Percentiles rank a stretch among this genome's conserved stretches.
Evolutionary conservation across 2,113 vertebrate species (phyloP).

Genomic region (Pterocles burchelli): DNA sequence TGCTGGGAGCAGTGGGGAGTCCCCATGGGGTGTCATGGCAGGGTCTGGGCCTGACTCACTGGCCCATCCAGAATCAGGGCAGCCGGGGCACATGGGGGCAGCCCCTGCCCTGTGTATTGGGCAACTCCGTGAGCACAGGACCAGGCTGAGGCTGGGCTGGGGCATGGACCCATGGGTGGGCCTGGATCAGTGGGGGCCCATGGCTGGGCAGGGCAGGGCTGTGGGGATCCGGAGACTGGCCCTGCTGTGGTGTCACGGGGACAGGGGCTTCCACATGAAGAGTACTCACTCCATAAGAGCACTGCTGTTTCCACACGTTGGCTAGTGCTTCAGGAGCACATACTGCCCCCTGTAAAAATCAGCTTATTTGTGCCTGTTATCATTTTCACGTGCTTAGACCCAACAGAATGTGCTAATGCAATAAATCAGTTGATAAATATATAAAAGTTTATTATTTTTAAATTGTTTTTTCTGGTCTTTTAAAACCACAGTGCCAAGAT

Average conservation of each 20-base stretch:
- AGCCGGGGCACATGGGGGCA: accelerated
- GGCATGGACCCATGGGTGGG: accelerated
- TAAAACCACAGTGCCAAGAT: not conserved
- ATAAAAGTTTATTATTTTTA: not conserved
- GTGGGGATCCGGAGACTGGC: not conserved
- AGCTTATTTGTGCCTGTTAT: not conserved
- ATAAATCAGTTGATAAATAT: not conserved
- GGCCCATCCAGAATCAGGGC: not conserved
- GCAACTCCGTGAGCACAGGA: not conserved
- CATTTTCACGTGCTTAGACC: not conserved
- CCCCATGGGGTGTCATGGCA: not conserved
- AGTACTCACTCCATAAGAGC: not conserved
- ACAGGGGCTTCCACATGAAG: accelerated
- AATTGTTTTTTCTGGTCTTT: accelerated
- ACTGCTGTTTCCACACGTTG: not conserved
- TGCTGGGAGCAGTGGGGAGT: not conserved
- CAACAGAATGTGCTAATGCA: not conserved
- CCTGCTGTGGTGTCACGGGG: accelerated
- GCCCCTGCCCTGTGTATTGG: accelerated
- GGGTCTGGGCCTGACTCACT: accelerated
- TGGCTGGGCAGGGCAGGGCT: not conserved
- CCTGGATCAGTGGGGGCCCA: no score
- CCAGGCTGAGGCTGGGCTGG: not conserved
- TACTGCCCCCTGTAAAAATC: not conserved
- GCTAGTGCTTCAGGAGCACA: not conserved